Evolutionary conservation across 2,888 invertebrate species (phyloP), one percentile per base, ranked within the genome.

Genomic region (Synergus umbraculus): DNA sequence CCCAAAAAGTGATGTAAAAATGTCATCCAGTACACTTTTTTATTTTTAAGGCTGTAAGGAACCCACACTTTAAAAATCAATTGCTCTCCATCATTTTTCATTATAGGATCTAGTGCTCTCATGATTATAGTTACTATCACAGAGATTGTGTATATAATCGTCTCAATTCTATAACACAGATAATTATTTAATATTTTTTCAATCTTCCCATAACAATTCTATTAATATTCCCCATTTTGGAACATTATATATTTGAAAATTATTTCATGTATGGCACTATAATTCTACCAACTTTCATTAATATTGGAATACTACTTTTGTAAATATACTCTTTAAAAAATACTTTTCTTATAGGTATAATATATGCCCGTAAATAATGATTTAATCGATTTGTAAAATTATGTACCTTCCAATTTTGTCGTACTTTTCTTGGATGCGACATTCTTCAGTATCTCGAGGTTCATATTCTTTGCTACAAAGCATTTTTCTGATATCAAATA

Each of bases 41-140:
- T 64, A 12, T 43, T 79, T 5, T 83, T 79, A 63, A 79, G 81
- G 29, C 78, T 77, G 46, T 85, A 86, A 0, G 86, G 86, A 44
- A 85, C 79, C 85, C 86, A 86, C 29, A 82, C 83, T 43, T 82
- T 81, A 66, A 84, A 86, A 0, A 85, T 83, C 37, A 86, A 76
- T 37, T 10, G 12, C 3, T 0, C 37, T 29, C 8, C 22, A 29
- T 49, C 69, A 54, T 84, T 46, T 8, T 29, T 49, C 29, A 7
- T 1, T 29, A 69, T 15, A 49, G 69, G 69, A 29, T 15, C 10
- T 29, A 13, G 1, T 29, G 22, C 8, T 49, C 4, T 49, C 49
- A 46, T 15, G 13, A 29, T 3, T 22, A 69, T 29, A 15, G n/a
- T 13, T 3, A 49, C 13, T 2, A 29, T 15, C 8, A 69, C 49